Conservation (phyloP, 2,113 vertebrate species). For the Steatornis caripensis region DNA sequence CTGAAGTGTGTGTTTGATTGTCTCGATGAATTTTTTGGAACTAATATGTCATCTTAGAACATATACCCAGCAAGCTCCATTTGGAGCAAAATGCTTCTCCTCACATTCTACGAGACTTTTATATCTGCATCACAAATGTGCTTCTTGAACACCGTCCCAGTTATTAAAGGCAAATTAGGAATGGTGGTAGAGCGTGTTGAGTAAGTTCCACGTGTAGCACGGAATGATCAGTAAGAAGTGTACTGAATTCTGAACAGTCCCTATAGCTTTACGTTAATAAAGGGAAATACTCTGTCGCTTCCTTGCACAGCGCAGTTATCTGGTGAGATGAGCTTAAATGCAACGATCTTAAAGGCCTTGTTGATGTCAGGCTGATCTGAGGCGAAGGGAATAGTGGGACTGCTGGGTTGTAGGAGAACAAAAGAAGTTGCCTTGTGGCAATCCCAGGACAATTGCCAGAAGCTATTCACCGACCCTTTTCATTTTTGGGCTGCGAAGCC, state of each 20-base stretch:
- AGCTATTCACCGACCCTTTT: background rate
- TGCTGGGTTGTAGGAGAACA: background rate
- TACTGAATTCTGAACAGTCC: background rate
- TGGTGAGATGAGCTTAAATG: background rate
- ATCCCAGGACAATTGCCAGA: background rate
- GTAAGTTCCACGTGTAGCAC: background rate
- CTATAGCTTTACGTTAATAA: background rate
- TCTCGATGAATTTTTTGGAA: background rate
- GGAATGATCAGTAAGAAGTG: background rate
- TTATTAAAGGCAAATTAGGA: background rate
- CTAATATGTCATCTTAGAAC: background rate
- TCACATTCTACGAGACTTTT: background rate
- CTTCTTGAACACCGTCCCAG: background rate
- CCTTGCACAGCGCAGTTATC: background rate
- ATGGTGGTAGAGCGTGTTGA: background rate
- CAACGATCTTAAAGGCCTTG: no score
- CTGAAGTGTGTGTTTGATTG: background rate
- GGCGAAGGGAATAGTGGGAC: background rate
- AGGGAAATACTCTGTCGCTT: no score
- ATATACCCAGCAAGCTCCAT: background rate
- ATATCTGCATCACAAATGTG: background rate
- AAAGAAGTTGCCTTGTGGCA: background rate
- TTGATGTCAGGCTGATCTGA: background rate
- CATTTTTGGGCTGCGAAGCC: background rate
- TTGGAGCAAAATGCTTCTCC: background rate